Base-by-base conservation (phyloP, 2,113 vertebrate genomes). In the Toxostoma redivivum region DNA sequence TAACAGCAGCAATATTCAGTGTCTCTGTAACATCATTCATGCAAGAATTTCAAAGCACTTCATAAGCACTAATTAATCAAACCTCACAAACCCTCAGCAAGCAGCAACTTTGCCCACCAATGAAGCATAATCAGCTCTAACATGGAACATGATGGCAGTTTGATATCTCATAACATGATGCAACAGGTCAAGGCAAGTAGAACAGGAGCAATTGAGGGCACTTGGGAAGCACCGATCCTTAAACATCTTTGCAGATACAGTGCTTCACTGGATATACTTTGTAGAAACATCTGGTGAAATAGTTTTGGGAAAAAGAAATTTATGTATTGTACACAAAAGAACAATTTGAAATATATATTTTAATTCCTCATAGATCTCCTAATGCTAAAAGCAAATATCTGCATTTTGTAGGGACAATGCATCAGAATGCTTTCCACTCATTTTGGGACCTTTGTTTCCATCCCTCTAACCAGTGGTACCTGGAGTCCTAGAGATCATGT, bases 31-130 rank as follows among this genome's bases (percentile, higher is more conserved):
- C 76, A 93, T 88, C 65, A 77, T 81, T 96, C 79, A 54, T 95
- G 93, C 82, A 92, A 94, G 82, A 90, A 88, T 96, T 94, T 96
- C 95, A 96, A 96, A 96, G 95, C 76, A 48, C 90, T 96, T 95
- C 86, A 96, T 93, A 92, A 95, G 65, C 53, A 30, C 76, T 93
- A 94, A 96, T 97, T 96, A 97, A 95, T 97, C 93, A 97, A 96
- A 88, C 88, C 72, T 90, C 90, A 92, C 88, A 88, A 96, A 84
- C 69, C 35, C 25, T 86, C 53, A 83, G 69, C 93, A 96, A 88
- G 95, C 95, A 93, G 76, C 73, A 93, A 88, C 80, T 93, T 92
- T 96, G 95, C 92, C 95, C 95, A 96, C 95, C 92, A 92, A 8
- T 81, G 95, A 93, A 90, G 95, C 0, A 0, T 81, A 93, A 94